Evolutionary conservation across 2,888 invertebrate species (phyloP).

Genomic region (Diarsia rubi): DNA sequence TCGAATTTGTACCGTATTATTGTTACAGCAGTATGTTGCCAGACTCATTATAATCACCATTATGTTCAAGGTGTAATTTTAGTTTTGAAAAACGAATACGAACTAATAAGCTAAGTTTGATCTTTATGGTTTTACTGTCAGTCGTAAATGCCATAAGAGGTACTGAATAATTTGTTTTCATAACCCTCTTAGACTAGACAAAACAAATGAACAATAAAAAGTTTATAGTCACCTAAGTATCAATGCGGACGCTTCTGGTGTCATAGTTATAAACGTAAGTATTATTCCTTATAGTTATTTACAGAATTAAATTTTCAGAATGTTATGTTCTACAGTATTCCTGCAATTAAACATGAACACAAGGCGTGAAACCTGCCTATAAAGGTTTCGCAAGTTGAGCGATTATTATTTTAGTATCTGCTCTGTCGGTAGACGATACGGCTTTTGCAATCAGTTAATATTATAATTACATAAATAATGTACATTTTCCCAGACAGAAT

Average conservation of each 20-base stretch:
- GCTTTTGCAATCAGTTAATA: constrained; percentile 27
- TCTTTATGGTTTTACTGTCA: constrained; percentile 14
- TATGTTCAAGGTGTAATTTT: constrained; percentile 72
- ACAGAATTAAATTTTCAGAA: constrained; percentile 18
- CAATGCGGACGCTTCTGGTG: constrained; percentile 34
- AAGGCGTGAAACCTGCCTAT: constrained; percentile 62
- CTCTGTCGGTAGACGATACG: constrained; percentile 10
- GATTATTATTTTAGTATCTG: constrained; percentile 52
- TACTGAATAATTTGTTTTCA: constrained; percentile 28
- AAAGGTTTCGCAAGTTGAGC: constrained; percentile 41
- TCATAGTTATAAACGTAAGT: constrained; percentile 2
- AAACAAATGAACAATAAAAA: constrained; percentile 23
- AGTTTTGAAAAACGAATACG: constrained; percentile 69
- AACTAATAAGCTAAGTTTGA: constrained; percentile 48
- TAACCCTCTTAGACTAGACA: constrained; percentile 24
- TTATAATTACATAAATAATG: constrained; percentile 11
- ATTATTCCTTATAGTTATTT: constrained; percentile 4
- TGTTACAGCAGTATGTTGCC: constrained; percentile 80
- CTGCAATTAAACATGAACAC: constrained; percentile 36
- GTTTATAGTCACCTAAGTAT: neutral
- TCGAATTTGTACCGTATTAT: constrained; percentile 87
- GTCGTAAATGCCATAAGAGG: constrained; percentile 20
- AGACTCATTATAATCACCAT: constrained; percentile 79
- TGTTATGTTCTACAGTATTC: constrained; percentile 21
- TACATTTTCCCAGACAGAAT: neutral